Evolutionary conservation across 1,140 invertebrate genomes (phyloP), one percentile per base, ranked within the genome.

Genomic region (Venturia canescens): DNA sequence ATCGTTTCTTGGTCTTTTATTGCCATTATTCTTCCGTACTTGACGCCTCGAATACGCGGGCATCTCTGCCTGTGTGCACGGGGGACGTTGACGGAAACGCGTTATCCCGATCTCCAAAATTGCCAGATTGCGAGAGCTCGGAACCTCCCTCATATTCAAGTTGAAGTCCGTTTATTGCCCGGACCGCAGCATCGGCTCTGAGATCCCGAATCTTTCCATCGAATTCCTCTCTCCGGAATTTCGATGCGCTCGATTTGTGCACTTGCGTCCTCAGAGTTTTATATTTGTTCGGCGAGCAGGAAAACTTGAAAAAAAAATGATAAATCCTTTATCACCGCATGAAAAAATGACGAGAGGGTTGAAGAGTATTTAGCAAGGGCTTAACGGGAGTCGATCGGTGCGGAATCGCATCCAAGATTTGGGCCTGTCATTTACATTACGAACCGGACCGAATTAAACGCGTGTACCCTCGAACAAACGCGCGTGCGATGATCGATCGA

Each of bases 401-500:
- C 4, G 9, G 5, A n/a, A 69, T 31, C 16, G 31, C 31, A 69
- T 69, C 1, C 16, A 31, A 31, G 66, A 31, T 69, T 69, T 18
- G 0, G 3, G 13, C 16, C 15, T 0, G 0, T 69, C 29, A 69
- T 69, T 18, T 18, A 27, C 31, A 0, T 69, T 31, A 31, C n/a
- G 27, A 31, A 18, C 13, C 5, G 27, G 29, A 69, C 5, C 15
- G 9, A 69, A 69, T 69, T 31, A 31, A 16, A 29, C 27, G n/a
- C n/a, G n/a, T n/a, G 66, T 3, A 69, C 66, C 23, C 60, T 69
- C 31, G 66, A 69, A 69, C 18, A 69, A 69, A 69, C 13, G 29
- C 31, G 13, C 66, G 66, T 69, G 66, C 21, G 29, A 69, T 69
- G 66, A 69, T 69, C 66, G 31, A 69, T 69, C 66, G 27, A 69